phyloP scores from a whole-genome alignment of 2,888 invertebrate genomes.

The Tridacna crocea region DNA sequence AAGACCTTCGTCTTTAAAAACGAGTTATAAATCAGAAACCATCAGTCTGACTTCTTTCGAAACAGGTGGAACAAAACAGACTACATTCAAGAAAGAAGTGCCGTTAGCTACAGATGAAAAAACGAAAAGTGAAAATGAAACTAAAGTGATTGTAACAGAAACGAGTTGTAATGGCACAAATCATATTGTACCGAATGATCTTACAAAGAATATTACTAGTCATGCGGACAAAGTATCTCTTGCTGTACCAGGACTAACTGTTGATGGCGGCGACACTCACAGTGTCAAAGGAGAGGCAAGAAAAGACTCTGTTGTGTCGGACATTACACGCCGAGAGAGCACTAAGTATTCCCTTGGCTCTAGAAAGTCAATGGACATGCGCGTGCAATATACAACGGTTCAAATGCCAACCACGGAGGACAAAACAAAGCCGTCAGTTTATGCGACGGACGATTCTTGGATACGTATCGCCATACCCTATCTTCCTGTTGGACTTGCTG shows the following conservation, averaged over 20 bases:
- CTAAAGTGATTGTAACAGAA: constrained; percentile 10
- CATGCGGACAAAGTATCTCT: neutral
- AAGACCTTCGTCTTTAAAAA: constrained; percentile 11
- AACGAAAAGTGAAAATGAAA: neutral
- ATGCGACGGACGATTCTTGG: constrained; percentile 86
- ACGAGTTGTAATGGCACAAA: constrained; percentile 1
- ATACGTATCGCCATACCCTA: constrained; percentile 97
- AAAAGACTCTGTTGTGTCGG: constrained; percentile 16
- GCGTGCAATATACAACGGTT: constrained; percentile 28
- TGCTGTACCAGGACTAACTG: constrained; percentile 20
- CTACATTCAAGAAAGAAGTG: neutral
- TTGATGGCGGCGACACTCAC: neutral
- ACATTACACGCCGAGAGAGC: constrained; percentile 11
- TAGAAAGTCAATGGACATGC: constrained; percentile 21
- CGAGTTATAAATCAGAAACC: neutral
- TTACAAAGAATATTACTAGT: neutral
- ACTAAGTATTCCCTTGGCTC: constrained; percentile 32
- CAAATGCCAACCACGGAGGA: constrained; percentile 34
- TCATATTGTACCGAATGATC: neutral
- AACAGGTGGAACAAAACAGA: neutral
- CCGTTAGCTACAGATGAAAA: neutral
- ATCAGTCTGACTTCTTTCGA: neutral
- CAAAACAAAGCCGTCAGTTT: constrained; percentile 28
- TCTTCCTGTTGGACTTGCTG: constrained; percentile 93
- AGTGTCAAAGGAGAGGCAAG: neutral